A percentile compares a stretch with the other conserved stretches of the same genome.
These are phyloP conservation scores for Idaea straminata DNA, from an alignment of 2,888 invertebrate genomes.

Conservation along the genomic window DNA sequence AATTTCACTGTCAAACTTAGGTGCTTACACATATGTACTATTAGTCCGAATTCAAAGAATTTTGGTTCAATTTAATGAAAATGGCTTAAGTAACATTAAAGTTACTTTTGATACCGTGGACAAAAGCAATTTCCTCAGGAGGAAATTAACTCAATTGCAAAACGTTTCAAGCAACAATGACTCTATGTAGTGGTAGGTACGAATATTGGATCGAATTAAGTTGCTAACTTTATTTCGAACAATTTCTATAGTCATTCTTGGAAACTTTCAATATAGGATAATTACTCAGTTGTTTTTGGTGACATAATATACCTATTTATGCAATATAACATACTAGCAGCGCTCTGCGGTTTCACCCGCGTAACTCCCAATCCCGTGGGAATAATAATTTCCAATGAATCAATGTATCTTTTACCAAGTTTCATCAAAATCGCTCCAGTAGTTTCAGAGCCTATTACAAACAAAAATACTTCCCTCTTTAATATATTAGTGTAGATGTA, in stretches of 20 bases:
- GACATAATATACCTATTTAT: not conserved
- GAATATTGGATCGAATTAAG: conserved; percentile 35
- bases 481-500: no score
- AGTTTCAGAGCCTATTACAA: no score
- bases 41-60: not conserved
- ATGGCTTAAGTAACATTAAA: conserved; percentile 31
- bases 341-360: no score
- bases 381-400: no score
- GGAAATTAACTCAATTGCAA: conserved; percentile 61
- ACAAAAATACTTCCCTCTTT: no score
- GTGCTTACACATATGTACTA: not conserved
- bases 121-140: conserved; percentile 62
- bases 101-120: conserved; percentile 37
- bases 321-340: no score
- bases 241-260: conserved; percentile 2
- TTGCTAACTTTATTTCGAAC: conserved; percentile 25
- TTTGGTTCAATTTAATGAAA: conserved; percentile 14
- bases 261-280: not conserved
- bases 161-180: conserved; percentile 43
- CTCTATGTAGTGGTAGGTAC: conserved; percentile 38
- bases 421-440: no score
- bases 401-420: no score
- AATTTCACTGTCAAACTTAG: not conserved
- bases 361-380: no score
- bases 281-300: not conserved